Evolutionary conservation across 2,113 vertebrate species (phyloP).

Genomic region (Nothocercus nigrocapillus): DNA sequence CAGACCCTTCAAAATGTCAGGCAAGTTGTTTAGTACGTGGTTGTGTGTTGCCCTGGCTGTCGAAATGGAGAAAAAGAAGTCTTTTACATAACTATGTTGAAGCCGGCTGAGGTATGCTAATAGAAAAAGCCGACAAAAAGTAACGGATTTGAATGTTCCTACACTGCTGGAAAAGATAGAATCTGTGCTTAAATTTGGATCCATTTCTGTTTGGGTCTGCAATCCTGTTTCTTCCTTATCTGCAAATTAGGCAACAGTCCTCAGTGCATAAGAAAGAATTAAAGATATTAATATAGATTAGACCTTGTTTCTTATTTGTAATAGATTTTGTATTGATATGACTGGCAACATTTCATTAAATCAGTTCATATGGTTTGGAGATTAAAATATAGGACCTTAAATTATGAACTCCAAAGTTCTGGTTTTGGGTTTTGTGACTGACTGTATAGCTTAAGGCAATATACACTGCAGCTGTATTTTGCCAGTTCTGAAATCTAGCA

Average conservation of each 20-base stretch:
- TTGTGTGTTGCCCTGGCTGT: neutral
- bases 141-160: neutral
- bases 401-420: neutral
- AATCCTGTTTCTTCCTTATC: neutral
- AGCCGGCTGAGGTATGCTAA: neutral
- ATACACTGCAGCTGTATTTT: neutral
- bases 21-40: neutral
- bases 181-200: neutral
- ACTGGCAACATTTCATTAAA: neutral
- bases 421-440: neutral
- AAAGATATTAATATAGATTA: neutral
- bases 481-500: neutral
- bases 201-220: neutral
- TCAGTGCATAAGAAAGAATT: neutral
- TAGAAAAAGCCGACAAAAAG: neutral
- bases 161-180: neutral
- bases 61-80: neutral
- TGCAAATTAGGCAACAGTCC: neutral
- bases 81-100: neutral
- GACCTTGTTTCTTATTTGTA: neutral
- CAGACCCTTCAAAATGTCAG: neutral
- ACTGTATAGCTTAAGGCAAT: neutral
- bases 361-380: neutral
- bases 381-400: neutral
- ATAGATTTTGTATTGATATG: neutral